Conservation (phyloP, 2,888 invertebrate species). For the Tipula helvola region DNA sequence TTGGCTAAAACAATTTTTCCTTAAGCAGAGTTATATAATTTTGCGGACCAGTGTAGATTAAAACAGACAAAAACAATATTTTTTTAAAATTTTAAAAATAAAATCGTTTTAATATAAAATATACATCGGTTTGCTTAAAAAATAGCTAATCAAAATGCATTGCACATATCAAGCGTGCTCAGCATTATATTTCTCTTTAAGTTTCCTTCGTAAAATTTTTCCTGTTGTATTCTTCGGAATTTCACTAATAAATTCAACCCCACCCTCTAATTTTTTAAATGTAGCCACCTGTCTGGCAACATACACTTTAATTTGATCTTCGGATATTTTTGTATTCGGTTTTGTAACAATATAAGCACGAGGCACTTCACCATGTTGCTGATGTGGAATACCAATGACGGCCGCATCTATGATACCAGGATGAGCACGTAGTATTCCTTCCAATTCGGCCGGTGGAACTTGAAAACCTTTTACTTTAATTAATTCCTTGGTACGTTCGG, state of each 20-base stretch:
- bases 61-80: no score
- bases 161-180: neutral
- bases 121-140: neutral
- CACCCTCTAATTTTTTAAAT: slow-evolving; percentile 61
- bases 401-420: slow-evolving; percentile 51
- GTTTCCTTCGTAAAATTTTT: slow-evolving; percentile 55
- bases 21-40: no score
- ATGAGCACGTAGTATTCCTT: slow-evolving; percentile 37
- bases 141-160: neutral
- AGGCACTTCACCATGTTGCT: slow-evolving; percentile 51
- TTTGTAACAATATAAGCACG: slow-evolving; percentile 52
- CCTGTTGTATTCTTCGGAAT: slow-evolving; percentile 69
- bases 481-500: slow-evolving; percentile 68
- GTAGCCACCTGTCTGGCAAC: slow-evolving; percentile 54
- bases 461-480: slow-evolving; percentile 68
- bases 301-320: slow-evolving; percentile 42
- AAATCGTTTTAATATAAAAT: neutral
- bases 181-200: slow-evolving; percentile 33
- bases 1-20: no score
- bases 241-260: slow-evolving; percentile 49
- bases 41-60: no score
- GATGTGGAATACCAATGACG: slow-evolving; percentile 57
- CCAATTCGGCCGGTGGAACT: slow-evolving; percentile 83
- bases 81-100: no score
- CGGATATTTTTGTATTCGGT: slow-evolving; percentile 28